Conservation (phyloP, 2,888 invertebrate genomes). For the Lasioglossum lativentre region DNA sequence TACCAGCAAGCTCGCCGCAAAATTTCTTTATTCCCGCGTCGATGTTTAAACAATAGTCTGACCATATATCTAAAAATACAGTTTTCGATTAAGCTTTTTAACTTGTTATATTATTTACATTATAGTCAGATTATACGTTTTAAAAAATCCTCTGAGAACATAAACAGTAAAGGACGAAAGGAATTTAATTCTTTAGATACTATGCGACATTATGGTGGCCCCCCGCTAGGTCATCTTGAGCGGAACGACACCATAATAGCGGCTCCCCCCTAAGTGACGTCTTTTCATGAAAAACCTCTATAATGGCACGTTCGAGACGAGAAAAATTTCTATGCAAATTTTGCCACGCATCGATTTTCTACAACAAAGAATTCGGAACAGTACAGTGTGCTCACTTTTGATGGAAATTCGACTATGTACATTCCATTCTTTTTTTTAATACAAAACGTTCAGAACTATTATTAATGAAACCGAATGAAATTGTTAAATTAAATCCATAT, state of each 20-base stretch:
- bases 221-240: background rate
- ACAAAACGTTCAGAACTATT: background rate
- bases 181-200: background rate
- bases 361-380: background rate
- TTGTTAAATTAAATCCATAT: background rate
- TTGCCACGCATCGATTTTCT: background rate
- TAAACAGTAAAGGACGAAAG: background rate
- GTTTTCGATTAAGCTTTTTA: background rate
- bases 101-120: background rate
- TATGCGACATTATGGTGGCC: background rate
- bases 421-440: no score
- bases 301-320: background rate
- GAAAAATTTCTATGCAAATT: background rate
- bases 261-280: background rate
- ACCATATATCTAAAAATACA: no score
- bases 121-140: background rate
- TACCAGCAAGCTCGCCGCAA: background rate
- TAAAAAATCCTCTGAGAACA: background rate
- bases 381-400: background rate
- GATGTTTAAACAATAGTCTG: background rate
- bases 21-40: conserved; percentile 10
- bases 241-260: background rate
- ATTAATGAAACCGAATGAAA: background rate
- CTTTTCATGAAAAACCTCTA: background rate
- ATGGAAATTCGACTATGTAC: background rate